These are phyloP conservation scores for Loriculus beryllinus DNA, from an alignment of 2,797 vertebrate genomes.

Conservation along the genomic window DNA sequence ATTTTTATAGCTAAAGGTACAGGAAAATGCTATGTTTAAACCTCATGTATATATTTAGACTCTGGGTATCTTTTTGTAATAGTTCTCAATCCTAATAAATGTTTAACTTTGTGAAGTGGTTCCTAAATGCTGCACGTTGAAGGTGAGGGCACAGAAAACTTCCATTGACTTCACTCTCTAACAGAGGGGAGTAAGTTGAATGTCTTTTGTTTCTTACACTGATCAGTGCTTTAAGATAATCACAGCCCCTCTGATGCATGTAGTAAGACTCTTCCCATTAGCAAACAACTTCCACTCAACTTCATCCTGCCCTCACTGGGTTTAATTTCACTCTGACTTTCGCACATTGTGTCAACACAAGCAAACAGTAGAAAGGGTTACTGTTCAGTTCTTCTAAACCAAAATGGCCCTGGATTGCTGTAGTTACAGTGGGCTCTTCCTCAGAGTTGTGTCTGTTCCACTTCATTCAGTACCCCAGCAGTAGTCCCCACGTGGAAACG, in stretches of 20 bases:
- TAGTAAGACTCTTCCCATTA: neutral
- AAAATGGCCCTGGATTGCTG: neutral
- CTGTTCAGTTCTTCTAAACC: neutral
- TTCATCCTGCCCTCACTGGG: neutral
- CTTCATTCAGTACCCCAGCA: neutral
- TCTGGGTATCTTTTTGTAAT: slow-evolving; percentile 71
- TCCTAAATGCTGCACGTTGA: neutral
- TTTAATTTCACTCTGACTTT: neutral
- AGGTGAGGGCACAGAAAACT: neutral
- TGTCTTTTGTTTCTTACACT: neutral
- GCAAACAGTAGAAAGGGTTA: neutral
- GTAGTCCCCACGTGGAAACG: accelerated
- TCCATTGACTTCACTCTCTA: neutral
- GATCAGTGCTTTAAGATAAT: neutral
- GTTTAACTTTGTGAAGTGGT: slow-evolving; percentile 62
- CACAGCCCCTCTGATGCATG: neutral
- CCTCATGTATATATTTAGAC: slow-evolving; percentile 79
- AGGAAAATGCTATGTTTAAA: slow-evolving; percentile 75
- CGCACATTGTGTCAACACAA: neutral
- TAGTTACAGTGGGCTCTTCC: neutral
- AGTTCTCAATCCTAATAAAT: slow-evolving; percentile 71
- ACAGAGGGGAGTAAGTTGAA: neutral
- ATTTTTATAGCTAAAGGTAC: slow-evolving; percentile 81
- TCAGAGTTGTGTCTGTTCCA: neutral
- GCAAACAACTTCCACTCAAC: neutral